A percentile compares a stretch with the other conserved stretches of the same genome.
These are phyloP conservation scores for Crioceris asparagi DNA, from an alignment of 2,888 invertebrate genomes.

Conservation along the genomic window DNA sequence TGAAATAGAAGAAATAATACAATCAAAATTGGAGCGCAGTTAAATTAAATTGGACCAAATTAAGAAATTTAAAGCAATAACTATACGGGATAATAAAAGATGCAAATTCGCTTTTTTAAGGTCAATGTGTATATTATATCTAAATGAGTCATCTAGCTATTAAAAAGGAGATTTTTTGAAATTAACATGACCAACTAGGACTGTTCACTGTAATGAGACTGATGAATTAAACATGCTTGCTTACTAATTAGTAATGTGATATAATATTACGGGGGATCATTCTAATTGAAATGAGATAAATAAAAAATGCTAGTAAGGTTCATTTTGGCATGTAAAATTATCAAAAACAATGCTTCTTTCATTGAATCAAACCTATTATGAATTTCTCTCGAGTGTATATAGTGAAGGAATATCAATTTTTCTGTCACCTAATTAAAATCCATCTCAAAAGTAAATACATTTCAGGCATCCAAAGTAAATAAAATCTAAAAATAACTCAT, in stretches of 20 bases:
- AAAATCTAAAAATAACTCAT: slow-evolving; percentile 25
- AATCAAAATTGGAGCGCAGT: slow-evolving; percentile 3
- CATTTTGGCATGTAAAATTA: slow-evolving; percentile 7
- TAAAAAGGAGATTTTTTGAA: no score
- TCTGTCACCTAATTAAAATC: no score
- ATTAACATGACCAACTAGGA: no score
- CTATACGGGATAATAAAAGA: slow-evolving; percentile 15
- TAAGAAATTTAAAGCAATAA: slow-evolving; percentile 11
- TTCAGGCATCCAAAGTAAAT: slow-evolving; percentile 19
- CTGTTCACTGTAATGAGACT: no score
- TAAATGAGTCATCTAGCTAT: no score
- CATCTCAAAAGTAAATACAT: slow-evolving; percentile 15
- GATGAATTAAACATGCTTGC: no score
- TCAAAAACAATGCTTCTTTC: slow-evolving; percentile 11
- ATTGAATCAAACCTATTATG: no score
- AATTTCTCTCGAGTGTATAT: no score
- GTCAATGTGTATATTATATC: no score
- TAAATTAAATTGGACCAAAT: slow-evolving; percentile 8
- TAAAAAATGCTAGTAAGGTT: slow-evolving; percentile 8
- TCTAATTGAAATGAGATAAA: slow-evolving; percentile 5
- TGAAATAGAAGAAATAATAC: slow-evolving; percentile 3
- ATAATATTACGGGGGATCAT: no score
- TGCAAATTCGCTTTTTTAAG: slow-evolving; percentile 25
- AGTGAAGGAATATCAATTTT: no score
- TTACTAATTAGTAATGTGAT: no score